A percentile compares a stretch with the other conserved stretches of the same genome.
Evolutionary conservation across 2,113 vertebrate genomes (phyloP).

Genomic region (Ameiurus melas): DNA sequence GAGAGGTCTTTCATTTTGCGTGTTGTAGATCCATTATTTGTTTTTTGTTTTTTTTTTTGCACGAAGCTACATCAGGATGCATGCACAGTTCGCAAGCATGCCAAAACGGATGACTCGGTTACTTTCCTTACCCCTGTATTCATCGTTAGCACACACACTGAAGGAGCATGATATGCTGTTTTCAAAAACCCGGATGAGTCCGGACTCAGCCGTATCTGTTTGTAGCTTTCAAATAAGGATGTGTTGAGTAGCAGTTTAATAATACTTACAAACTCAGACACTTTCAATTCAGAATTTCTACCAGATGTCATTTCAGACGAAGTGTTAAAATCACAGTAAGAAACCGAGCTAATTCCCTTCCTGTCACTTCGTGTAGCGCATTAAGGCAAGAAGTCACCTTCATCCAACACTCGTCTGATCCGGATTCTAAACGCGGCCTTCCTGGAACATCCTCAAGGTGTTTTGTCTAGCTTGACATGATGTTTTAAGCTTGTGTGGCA

Average conservation of each 20-base stretch:
- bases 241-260: background rate
- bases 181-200: background rate
- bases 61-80: slow-evolving; percentile 18
- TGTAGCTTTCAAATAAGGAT: background rate
- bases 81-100: slow-evolving; percentile 34
- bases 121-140: background rate
- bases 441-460: background rate
- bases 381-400: background rate
- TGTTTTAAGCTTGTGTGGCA: background rate
- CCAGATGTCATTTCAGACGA: background rate
- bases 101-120: slow-evolving; percentile 11
- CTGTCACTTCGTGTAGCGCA: background rate
- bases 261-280: background rate
- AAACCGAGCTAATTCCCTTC: slow-evolving; percentile 11
- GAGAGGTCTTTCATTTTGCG: background rate
- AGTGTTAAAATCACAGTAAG: background rate
- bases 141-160: background rate
- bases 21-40: slow-evolving; percentile 8
- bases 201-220: background rate
- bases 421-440: background rate
- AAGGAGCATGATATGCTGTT: background rate
- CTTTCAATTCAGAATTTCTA: background rate
- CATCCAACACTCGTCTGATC: background rate
- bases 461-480: background rate
- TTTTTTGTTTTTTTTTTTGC: slow-evolving; percentile 15